Percentiles rank a stretch among this genome's conserved stretches.
phyloP scores from a whole-genome alignment of 1,140 invertebrate species.

The Zophobas atratus region DNA sequence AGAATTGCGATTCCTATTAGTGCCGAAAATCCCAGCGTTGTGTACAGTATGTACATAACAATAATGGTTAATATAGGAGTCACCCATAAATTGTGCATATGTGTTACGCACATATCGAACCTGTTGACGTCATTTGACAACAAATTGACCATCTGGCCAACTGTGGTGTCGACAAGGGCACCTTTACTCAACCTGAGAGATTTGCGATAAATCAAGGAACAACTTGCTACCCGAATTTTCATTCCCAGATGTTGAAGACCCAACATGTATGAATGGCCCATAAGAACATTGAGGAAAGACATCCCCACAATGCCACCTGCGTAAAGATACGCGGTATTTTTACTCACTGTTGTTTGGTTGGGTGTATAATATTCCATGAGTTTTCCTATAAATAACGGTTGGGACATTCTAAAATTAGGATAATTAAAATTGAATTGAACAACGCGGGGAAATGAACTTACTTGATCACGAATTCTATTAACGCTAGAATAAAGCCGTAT shows the following conservation, averaged over 20 bases:
- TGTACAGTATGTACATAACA: slow-evolving; percentile 81
- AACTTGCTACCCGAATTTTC: slow-evolving; percentile 84
- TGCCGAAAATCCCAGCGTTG: slow-evolving; percentile 70
- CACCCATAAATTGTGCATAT: slow-evolving; percentile 79
- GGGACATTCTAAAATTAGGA: slow-evolving; percentile 75
- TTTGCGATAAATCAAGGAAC: slow-evolving; percentile 88
- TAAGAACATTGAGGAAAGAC: slow-evolving; percentile 69
- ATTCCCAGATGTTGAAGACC: slow-evolving; percentile 81
- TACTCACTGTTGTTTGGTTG: slow-evolving; percentile 67
- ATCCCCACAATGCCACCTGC: slow-evolving; percentile 73
- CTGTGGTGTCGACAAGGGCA: slow-evolving; percentile 84
- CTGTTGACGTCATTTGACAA: slow-evolving; percentile 92
- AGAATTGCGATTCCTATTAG: slow-evolving; percentile 84
- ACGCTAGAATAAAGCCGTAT: background rate
- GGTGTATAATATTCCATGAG: slow-evolving; percentile 79
- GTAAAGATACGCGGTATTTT: slow-evolving; percentile 76
- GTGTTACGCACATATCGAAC: slow-evolving; percentile 77
- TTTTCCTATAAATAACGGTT: slow-evolving; percentile 78
- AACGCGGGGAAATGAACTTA: slow-evolving; percentile 69
- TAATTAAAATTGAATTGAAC: slow-evolving; percentile 70
- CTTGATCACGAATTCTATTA: slow-evolving; percentile 23
- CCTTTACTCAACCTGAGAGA: slow-evolving; percentile 78
- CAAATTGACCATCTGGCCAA: slow-evolving; percentile 90
- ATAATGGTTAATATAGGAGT: slow-evolving; percentile 83
- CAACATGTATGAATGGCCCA: slow-evolving; percentile 84